phyloP scores from a whole-genome alignment of 2,888 invertebrate species.

The Elysia crispata region DNA sequence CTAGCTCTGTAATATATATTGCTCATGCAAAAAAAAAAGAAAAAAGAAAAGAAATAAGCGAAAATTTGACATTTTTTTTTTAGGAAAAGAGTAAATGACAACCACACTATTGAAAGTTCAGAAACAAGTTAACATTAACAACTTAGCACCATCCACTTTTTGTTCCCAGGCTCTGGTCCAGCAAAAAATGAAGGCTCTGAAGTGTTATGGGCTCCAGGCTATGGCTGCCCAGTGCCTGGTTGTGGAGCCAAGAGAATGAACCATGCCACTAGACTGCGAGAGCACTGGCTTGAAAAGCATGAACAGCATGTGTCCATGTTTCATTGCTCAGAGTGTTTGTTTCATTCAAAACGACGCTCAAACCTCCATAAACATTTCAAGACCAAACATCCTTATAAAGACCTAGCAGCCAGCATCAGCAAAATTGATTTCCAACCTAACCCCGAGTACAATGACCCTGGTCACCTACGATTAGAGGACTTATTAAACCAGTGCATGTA shows the following conservation, averaged over 20 bases:
- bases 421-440: conserved; percentile 37
- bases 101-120: no score
- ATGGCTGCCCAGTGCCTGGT: conserved; percentile 40
- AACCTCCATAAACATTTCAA: conserved; percentile 37
- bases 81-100: no score
- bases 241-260: conserved; percentile 35
- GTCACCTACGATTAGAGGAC: no score
- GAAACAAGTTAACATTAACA: not conserved
- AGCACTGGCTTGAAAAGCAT: conserved; percentile 44
- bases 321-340: conserved; percentile 35
- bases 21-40: no score
- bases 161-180: not conserved
- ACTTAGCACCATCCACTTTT: not conserved
- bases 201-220: conserved; percentile 35
- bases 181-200: no score
- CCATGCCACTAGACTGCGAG: conserved; percentile 21
- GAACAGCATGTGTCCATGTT: conserved; percentile 40
- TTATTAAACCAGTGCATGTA: no score
- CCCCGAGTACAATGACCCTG: no score
- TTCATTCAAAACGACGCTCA: conserved; percentile 29
- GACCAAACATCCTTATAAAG: conserved; percentile 11
- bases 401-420: conserved; percentile 19
- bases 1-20: no score
- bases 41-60: no score
- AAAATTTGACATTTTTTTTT: no score